Evolutionary conservation across 23 tunicate species (phyloP), one percentile per base, ranked within the genome.

Genomic region (Trididemnum miniatum): DNA sequence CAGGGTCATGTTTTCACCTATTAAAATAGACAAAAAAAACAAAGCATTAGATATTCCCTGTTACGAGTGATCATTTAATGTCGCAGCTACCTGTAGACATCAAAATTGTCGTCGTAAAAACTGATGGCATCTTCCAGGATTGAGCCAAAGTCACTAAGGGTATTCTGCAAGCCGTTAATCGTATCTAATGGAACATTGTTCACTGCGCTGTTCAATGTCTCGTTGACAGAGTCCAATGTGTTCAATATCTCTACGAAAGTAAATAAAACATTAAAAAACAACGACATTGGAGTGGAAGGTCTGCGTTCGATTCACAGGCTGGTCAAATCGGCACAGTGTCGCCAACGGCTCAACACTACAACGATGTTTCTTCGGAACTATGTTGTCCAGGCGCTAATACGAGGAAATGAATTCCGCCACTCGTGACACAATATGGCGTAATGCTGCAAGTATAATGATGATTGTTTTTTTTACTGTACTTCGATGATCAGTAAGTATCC

Each of bases 71-170:
- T n/a, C n/a, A n/a, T n/a, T n/a, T n/a, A n/a, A n/a, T n/a, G n/a
- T n/a, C n/a, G n/a, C 5, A 23, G 23, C 24, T 9, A 77, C 82
- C 82, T 77, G 67, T 77, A 77, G 22, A 52, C 31, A 26, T 77
- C 82, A 25, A 24, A 77, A 25, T 77, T 26, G 1, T 52, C 36
- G 40, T 30, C 20, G 25, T 77, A 77, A 2, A 9, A 23, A 12
- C 23, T 22, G 4, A 33, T 27, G 1, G 67, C 35, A 20, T 52
- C 26, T 23, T 2, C 67, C 2, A 77, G 15, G 65, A 22, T 52
- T 20, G 25, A 2, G 22, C 67, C 51, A 31, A 77, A 2, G 18
- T 1, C 9, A 5, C 3, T 3, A 51, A 77, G 26, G n/a, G 20
- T 7, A 7, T 35, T 1, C 1, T 54, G 28, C 3, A 77, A 77